Evolutionary conservation across 2,888 invertebrate genomes (phyloP).

Genomic region (Sminthurides aquaticus): DNA sequence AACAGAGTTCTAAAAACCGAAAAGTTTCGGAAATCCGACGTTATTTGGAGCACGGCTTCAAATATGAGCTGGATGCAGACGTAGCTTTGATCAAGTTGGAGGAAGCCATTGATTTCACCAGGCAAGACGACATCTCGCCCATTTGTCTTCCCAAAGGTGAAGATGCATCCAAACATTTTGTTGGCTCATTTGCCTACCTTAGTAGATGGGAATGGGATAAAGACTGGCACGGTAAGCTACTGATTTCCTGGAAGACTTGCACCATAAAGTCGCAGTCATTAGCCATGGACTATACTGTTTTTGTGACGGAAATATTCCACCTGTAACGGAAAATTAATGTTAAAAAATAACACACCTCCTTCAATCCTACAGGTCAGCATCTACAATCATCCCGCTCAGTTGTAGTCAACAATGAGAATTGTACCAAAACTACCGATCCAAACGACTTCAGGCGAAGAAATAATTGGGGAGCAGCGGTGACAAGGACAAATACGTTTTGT

Average conservation of each 20-base stretch:
- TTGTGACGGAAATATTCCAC: no score
- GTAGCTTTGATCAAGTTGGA: conserved; percentile 17
- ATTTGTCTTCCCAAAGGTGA: conserved; percentile 20
- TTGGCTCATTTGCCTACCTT: neutral
- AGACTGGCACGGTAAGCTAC: conserved; percentile 13
- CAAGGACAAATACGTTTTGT: neutral
- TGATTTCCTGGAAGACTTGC: no score
- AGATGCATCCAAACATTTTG: neutral
- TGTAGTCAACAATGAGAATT: conserved; percentile 12
- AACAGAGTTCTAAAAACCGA: neutral
- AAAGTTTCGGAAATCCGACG: conserved; percentile 3
- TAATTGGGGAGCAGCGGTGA: neutral
- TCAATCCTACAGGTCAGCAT: neutral
- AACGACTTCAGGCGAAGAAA: neutral
- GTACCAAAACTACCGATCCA: neutral
- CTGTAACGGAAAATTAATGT: no score
- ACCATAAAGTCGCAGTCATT: no score
- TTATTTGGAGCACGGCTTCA: conserved; percentile 1
- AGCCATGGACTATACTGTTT: no score
- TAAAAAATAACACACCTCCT: neutral
- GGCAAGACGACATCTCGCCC: neutral
- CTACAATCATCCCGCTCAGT: conserved; percentile 4
- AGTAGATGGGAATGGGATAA: conserved; percentile 15
- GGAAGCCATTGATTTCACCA: conserved; percentile 7
- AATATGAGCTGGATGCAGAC: conserved; percentile 14